Base-by-base conservation (phyloP, 2,888 invertebrate genomes). In the Drosophila hamatofila region DNA sequence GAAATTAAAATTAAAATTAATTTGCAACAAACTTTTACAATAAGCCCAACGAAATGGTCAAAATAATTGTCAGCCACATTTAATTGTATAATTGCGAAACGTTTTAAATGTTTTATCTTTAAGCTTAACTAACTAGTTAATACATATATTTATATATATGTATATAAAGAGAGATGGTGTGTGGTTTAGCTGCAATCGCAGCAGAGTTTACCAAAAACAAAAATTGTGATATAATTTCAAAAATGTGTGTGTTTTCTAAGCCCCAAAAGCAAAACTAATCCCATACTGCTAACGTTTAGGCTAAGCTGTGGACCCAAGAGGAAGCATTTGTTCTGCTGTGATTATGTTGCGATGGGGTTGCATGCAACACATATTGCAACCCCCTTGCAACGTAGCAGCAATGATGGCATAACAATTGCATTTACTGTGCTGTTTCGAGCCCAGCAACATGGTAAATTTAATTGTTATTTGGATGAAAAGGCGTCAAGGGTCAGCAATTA, bases 341-440 rank as follows among this genome's bases (percentile, higher is more conserved):
- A 80, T 76, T 86, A 78, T 78, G 82, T 91, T 90, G 51, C 90
- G 79, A 80, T 71, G 83, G 86, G 90, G 90, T 81, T 79, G 75
- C 55, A 41, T 30, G 51, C 27, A 18, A 54, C 44, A 57, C 42
- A 27, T 35, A 35, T 16, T 21, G 48, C 80, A 80, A 67, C 67
- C 77, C 66, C 48, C 66, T 61, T 66, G 80, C 70, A 79, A 80
- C 61, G 11, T 37, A 18, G 54, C 39, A 66, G 16, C 37, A n/a
- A 37, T 8, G 37, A 25, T 56, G 41, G 41, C 76, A 35, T 42
- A 70, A 75, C 83, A 86, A 86, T 84, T 91, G 61, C 66, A 79
- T 85, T 88, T 81, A 77, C 76, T 83, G 76, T 88, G 90, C 88
- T 91, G 91, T 72, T 81, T 46, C 46, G 91, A 91, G 91, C 91